Evolutionary conservation across 2,113 vertebrate species (phyloP).

Genomic region (Grantiella picta): DNA sequence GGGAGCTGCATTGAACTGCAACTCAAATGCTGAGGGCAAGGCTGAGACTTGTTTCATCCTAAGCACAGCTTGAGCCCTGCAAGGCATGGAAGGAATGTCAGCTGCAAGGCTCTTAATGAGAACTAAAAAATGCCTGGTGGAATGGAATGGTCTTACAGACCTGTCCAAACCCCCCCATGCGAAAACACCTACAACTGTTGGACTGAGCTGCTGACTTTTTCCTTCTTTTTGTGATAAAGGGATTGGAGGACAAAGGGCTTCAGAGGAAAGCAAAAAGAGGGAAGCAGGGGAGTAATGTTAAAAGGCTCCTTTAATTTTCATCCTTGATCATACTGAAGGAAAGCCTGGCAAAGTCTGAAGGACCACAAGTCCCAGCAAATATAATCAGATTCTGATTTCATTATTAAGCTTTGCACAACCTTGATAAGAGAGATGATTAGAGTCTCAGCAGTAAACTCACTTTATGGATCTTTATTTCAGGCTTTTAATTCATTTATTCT

Average conservation of each 20-base stretch:
- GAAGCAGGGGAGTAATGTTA: rapidly evolving
- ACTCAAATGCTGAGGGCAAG: not conserved
- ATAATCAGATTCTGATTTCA: not conserved
- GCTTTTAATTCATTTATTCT: not conserved
- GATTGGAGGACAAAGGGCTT: not conserved
- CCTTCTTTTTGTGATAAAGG: not conserved
- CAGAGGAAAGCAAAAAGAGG: not conserved
- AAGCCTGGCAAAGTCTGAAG: not conserved
- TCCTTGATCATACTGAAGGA: not conserved
- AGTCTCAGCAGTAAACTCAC: not conserved
- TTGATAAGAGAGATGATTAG: not conserved
- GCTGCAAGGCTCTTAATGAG: not conserved
- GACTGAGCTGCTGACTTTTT: not conserved
- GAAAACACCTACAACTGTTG: not conserved
- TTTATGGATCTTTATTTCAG: not conserved
- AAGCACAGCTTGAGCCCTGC: not conserved
- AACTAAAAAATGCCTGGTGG: not conserved
- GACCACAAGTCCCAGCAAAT: not conserved
- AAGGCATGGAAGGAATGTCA: not conserved
- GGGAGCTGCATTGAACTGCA: not conserved
- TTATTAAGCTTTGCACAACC: not conserved
- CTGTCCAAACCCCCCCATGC: not conserved
- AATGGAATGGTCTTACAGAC: not conserved
- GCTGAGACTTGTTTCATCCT: not conserved
- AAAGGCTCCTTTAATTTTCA: not conserved